Percentiles rank a stretch among this genome's conserved stretches.
phyloP scores from a whole-genome alignment of 2,113 vertebrate species.

The Sorex fumeus region DNA sequence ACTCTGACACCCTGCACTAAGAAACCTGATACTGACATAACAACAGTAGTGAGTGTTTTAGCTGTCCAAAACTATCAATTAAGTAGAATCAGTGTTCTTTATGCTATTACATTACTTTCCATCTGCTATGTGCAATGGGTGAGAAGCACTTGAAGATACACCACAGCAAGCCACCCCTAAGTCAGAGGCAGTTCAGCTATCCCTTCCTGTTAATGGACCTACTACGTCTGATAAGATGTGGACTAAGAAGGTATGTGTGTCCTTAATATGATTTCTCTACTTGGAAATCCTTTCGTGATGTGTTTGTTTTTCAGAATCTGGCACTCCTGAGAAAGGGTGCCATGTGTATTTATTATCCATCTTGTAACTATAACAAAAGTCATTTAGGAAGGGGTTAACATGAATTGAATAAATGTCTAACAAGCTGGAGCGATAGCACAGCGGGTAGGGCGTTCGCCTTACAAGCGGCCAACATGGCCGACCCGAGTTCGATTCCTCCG shows the following conservation, averaged over 20 bases:
- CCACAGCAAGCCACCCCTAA: accelerated
- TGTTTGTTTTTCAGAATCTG: neutral
- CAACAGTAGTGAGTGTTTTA: neutral
- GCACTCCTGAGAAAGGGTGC: too few species aligned
- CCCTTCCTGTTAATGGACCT: neutral
- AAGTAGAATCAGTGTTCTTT: neutral
- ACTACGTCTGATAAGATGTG: neutral
- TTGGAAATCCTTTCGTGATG: neutral
- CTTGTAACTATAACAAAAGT: too few species aligned
- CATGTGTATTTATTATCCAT: too few species aligned
- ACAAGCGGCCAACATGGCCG: too few species aligned
- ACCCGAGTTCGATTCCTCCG: too few species aligned
- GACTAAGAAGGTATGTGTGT: neutral
- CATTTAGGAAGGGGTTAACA: neutral
- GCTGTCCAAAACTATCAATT: neutral
- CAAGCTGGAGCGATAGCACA: too few species aligned
- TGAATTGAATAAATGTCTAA: neutral
- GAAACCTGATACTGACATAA: neutral
- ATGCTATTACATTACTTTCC: neutral
- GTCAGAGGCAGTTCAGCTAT: neutral
- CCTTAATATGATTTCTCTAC: too few species aligned
- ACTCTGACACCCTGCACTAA: neutral
- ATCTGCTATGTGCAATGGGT: too few species aligned
- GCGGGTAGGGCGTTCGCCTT: too few species aligned
- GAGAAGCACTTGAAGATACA: neutral